A percentile compares a stretch with the other conserved stretches of the same genome.
phyloP scores from a whole-genome alignment of 2,888 invertebrate species.

The Watsonalla binaria region DNA sequence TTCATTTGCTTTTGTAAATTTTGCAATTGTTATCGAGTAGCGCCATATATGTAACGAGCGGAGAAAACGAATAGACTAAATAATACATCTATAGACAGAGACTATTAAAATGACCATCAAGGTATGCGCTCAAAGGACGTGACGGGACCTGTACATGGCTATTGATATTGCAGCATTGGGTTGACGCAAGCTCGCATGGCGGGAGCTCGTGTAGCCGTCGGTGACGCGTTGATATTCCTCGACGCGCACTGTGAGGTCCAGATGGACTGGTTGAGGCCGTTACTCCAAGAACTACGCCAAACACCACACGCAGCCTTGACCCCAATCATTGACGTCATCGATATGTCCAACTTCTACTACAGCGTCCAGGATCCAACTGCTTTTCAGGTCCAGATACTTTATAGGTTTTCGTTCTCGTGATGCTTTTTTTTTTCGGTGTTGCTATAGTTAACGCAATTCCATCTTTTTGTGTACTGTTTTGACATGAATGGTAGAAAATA shows the following conservation, averaged over 20 bases:
- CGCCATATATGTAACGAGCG: too few species aligned
- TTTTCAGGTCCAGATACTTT: neutral
- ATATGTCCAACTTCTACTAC: conserved; percentile 86
- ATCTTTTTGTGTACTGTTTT: neutral
- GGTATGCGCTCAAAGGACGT: too few species aligned
- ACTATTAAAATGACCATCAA: too few species aligned
- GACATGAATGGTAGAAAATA: too few species aligned
- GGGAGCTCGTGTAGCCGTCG: conserved; percentile 87
- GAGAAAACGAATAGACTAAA: too few species aligned
- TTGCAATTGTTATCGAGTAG: too few species aligned
- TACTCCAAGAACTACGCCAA: conserved; percentile 89
- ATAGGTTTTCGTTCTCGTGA: neutral
- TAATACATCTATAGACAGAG: too few species aligned
- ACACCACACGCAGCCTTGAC: conserved; percentile 88
- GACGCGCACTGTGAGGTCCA: conserved; percentile 93
- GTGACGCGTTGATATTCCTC: conserved; percentile 88
- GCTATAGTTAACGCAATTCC: neutral
- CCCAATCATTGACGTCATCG: conserved; percentile 95
- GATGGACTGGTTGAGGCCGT: conserved; percentile 88
- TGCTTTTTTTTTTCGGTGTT: neutral
- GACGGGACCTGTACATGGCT: too few species aligned
- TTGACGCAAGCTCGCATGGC: conserved; percentile 88
- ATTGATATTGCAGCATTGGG: conserved; percentile 80
- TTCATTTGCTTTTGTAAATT: too few species aligned
- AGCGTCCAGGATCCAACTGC: conserved; percentile 66